phyloP scores from a whole-genome alignment of 2,888 invertebrate genomes.

The Fabriciana adippe region DNA sequence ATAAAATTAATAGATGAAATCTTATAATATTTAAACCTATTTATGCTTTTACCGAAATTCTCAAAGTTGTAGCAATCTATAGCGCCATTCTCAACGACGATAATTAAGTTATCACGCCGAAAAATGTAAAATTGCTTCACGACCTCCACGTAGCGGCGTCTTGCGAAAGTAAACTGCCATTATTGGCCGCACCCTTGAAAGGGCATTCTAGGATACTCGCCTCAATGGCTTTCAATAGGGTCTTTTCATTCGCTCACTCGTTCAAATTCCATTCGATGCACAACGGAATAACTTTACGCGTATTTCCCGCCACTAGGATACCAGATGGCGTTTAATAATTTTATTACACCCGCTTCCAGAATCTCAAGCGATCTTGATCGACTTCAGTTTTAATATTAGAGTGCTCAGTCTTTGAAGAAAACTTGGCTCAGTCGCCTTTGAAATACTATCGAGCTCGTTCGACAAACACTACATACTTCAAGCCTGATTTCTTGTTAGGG shows the following conservation, averaged over 20 bases:
- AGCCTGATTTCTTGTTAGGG: neutral
- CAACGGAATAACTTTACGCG: neutral
- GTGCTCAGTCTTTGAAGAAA: neutral
- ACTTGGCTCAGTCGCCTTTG: neutral
- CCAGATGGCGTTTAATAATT: slow-evolving; percentile 7
- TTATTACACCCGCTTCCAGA: neutral
- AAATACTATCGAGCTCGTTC: neutral
- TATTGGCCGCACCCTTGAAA: slow-evolving; percentile 4
- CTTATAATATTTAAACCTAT: too few relatives aligned
- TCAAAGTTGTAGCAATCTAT: slow-evolving; percentile 1
- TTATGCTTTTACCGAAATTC: neutral
- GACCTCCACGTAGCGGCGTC: slow-evolving; percentile 3
- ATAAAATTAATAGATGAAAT: too few relatives aligned
- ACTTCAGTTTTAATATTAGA: neutral
- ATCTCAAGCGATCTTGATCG: slow-evolving; percentile 4
- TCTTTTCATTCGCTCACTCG: slow-evolving; percentile 2
- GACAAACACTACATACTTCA: neutral
- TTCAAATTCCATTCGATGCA: neutral
- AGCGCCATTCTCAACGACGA: neutral
- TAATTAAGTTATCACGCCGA: slow-evolving; percentile 12
- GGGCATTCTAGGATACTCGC: neutral
- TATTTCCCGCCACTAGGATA: neutral
- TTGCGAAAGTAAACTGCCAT: slow-evolving; percentile 12
- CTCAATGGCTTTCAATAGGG: neutral
- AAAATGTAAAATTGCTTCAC: slow-evolving; percentile 13